Conservation (phyloP, 2,888 invertebrate species). For the Drosophila falleni region DNA sequence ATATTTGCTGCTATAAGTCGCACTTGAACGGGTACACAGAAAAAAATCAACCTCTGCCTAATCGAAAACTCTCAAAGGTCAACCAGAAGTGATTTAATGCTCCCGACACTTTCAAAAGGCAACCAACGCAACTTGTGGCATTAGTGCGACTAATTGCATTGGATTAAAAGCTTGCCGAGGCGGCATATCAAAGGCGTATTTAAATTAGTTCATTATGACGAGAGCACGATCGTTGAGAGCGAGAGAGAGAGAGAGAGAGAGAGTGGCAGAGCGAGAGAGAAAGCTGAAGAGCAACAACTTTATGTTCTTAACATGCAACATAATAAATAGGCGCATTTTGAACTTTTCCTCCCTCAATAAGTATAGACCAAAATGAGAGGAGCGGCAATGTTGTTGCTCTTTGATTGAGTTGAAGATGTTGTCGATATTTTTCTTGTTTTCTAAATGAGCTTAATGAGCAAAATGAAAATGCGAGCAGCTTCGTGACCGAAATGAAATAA, state of each 20-base stretch:
- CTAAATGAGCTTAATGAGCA: slow-evolving; percentile 68
- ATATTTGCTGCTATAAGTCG: background rate
- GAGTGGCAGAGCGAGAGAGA: slow-evolving; percentile 17
- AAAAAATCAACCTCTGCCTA: slow-evolving; percentile 32
- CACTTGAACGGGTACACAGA: background rate
- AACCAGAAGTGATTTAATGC: slow-evolving; percentile 64
- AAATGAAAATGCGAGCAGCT: slow-evolving; percentile 52
- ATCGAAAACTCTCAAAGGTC: slow-evolving; percentile 51
- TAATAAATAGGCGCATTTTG: slow-evolving; percentile 50
- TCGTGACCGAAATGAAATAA: slow-evolving; percentile 66
- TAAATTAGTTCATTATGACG: slow-evolving; percentile 67
- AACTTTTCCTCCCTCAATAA: slow-evolving; percentile 51
- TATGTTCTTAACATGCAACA: slow-evolving; percentile 49
- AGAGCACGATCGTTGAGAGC: slow-evolving; percentile 47
- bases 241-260: slow-evolving; percentile 1
- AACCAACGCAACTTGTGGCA: slow-evolving; percentile 39
- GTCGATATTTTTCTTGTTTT: slow-evolving; percentile 28
- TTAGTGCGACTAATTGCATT: slow-evolving; percentile 71
- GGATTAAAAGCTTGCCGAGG: slow-evolving; percentile 65
- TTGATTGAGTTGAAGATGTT: slow-evolving; percentile 53
- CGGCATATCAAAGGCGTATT: slow-evolving; percentile 71
- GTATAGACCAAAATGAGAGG: slow-evolving; percentile 29
- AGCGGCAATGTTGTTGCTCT: slow-evolving; percentile 16
- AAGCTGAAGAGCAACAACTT: slow-evolving; percentile 16
- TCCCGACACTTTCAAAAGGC: slow-evolving; percentile 26